Evolutionary conservation across 2,113 vertebrate genomes (phyloP), one percentile per base, ranked within the genome.

Genomic region (Tetraodon nigroviridis): DNA sequence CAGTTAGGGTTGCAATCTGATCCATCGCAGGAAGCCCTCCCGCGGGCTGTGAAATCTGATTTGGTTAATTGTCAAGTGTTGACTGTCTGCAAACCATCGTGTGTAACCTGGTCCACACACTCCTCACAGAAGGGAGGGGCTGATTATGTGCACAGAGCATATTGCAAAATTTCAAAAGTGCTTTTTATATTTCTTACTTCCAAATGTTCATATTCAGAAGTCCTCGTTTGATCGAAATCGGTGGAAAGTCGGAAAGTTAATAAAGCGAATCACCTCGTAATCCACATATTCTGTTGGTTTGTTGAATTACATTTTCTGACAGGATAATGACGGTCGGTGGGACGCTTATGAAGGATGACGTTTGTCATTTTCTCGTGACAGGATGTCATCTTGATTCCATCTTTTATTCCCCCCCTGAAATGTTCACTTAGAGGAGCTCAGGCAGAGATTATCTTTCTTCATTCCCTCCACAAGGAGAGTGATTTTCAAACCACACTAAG

Each of bases 1-100:
- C 75, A 64, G 55, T 81, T 86, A 74, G 78, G 82, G 86, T 84
- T 80, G 69, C 76, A 81, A 87, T 80, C 78, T 83, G 83, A 86
- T 88, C 81, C 51, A 55, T 58, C 69, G 16, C 69, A 71, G 58
- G 61, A 27, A 55, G 77, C 71, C 72, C 71, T 70, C 69, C 69
- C 48, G 76, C 65, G 76, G 20, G 60, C 58, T 69, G 81, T 83
- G 78, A 81, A 85, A 85, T 76, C 79, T 80, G 77, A 84, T 89
- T 82, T 76, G 82, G 70, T 69, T 85, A 80, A 87, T 81, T 88
- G 82, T 64, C 75, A 54, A 62, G 55, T 53, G 24, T 58, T 46
- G 61, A 70, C 61, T 75, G 66, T 64, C 72, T 76, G 66, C 51
- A 74, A 77, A 80, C 64, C 63, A 21, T 47, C 41, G 70, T 57